These are phyloP conservation scores for Bacillus rossius DNA, from an alignment of 1,140 invertebrate genomes.

Conservation along the genomic window DNA sequence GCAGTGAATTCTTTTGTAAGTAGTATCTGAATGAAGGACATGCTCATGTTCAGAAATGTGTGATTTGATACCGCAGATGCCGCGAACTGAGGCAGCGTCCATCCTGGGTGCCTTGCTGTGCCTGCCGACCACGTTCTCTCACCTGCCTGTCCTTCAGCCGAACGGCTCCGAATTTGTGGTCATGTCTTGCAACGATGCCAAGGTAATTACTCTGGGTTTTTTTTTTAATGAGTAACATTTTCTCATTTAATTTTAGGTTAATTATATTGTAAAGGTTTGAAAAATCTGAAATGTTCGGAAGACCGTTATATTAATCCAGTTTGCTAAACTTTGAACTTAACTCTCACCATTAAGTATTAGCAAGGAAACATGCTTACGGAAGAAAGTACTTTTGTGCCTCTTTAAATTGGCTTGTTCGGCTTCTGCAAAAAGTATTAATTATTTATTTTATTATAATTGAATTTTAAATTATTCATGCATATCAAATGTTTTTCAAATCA, in stretches of 20 bases:
- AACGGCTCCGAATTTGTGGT: conserved; percentile 59
- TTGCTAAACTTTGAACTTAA: conserved; percentile 1
- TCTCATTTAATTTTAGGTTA: no score
- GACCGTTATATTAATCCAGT: not conserved
- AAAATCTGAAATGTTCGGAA: not conserved
- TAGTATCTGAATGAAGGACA: no score
- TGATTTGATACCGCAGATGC: conserved; percentile 50
- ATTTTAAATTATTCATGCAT: no score
- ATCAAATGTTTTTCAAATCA: no score
- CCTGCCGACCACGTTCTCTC: conserved; percentile 67
- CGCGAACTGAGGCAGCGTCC: conserved; percentile 86
- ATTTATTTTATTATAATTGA: not conserved
- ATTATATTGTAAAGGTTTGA: no score
- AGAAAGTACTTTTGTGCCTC: no score
- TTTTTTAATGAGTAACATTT: no score
- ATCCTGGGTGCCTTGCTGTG: conserved; percentile 82
- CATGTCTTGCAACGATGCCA: conserved; percentile 70
- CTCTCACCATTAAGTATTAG: no score
- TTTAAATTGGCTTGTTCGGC: no score
- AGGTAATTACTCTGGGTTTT: conserved; percentile 50
- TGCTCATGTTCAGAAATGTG: not conserved
- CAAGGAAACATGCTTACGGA: no score
- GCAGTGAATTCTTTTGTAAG: no score
- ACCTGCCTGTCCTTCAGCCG: conserved; percentile 78
- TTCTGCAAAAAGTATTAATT: no score